phyloP scores from a whole-genome alignment of 2,113 vertebrate species.

The Furnarius figulus region DNA sequence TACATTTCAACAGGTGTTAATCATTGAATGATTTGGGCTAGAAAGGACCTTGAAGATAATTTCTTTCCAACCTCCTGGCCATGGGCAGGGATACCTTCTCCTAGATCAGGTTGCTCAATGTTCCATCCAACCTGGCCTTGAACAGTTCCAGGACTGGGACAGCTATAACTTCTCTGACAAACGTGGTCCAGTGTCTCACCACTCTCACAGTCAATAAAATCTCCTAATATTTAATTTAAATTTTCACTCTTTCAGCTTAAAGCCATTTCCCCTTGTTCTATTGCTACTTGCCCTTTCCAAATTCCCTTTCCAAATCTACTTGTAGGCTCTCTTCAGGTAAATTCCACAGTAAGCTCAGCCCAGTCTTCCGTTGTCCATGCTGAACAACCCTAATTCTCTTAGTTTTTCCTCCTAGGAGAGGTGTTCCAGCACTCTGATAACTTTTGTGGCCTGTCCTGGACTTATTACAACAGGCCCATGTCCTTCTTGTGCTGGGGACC shows the following conservation, averaged over 20 bases:
- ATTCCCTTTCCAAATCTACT: neutral
- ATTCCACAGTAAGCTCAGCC: neutral
- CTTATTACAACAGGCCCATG: neutral
- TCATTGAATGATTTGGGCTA: neutral
- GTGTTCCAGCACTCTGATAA: neutral
- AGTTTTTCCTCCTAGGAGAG: neutral
- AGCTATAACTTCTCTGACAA: neutral
- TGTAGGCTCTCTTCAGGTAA: neutral
- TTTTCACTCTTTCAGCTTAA: neutral
- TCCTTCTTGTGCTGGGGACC: neutral
- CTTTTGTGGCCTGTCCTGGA: neutral
- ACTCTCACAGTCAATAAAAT: neutral
- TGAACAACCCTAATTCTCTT: neutral
- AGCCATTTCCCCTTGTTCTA: neutral
- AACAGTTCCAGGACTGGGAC: neutral
- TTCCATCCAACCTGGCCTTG: neutral
- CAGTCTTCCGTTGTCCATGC: neutral
- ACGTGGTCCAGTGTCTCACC: neutral
- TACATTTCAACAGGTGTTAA: neutral
- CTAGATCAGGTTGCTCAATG: neutral
- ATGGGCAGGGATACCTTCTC: neutral
- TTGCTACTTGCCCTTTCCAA: too few relatives aligned
- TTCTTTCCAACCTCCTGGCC: rapidly evolving
- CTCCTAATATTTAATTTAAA: neutral
- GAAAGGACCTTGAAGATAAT: neutral